These are phyloP conservation scores for Enteromius mattozi DNA, from an alignment of 2,797 vertebrate genomes.

Conservation along the genomic window DNA sequence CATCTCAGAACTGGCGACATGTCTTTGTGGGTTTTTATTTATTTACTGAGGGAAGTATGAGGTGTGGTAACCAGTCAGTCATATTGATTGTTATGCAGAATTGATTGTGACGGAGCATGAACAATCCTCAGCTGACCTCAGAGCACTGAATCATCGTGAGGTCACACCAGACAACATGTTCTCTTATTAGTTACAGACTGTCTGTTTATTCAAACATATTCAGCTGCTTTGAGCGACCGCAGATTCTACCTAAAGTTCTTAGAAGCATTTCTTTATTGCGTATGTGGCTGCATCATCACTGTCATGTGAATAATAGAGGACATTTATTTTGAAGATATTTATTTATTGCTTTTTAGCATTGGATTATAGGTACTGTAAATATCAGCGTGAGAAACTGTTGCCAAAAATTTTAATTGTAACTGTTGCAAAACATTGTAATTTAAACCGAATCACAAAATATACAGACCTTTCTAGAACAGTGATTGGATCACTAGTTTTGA, in stretches of 20 bases:
- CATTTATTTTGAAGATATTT: neutral
- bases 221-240: neutral
- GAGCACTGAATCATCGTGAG: constrained; percentile 8
- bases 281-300: neutral
- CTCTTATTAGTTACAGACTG: neutral
- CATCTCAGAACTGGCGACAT: neutral
- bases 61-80: neutral
- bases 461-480: neutral
- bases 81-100: constrained; percentile 10
- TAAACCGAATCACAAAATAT: neutral
- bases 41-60: neutral
- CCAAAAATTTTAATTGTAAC: neutral
- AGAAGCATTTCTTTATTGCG: neutral
- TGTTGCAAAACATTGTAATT: neutral
- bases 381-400: neutral
- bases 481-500: neutral
- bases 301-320: neutral
- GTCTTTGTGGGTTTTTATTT: neutral
- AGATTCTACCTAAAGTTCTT: neutral
- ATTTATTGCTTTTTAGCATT: neutral
- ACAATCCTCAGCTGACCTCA: constrained; percentile 19
- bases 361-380: neutral
- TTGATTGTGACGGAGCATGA: constrained; percentile 4
- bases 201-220: neutral
- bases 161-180: constrained; percentile 12